These are phyloP conservation scores for Kradibia gibbosae DNA, from an alignment of 1,140 invertebrate genomes.

Conservation along the genomic window DNA sequence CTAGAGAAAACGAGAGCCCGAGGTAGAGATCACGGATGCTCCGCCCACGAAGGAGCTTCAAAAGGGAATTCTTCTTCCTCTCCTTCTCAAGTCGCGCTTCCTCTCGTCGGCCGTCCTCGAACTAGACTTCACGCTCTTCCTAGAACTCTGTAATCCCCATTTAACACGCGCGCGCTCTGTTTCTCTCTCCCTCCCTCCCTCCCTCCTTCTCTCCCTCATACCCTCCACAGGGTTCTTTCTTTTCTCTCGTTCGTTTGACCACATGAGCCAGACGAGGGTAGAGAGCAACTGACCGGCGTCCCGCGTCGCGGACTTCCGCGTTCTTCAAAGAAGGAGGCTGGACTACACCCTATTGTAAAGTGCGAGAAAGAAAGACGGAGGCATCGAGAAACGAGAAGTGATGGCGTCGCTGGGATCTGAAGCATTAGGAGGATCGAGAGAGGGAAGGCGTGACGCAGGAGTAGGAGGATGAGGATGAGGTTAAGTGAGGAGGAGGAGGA, in stretches of 20 bases:
- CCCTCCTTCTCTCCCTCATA: background rate
- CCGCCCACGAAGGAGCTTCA: slow-evolving; percentile 13
- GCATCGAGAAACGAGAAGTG: slow-evolving; percentile 5
- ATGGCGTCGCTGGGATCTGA: background rate
- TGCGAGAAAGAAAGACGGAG: slow-evolving; percentile 24
- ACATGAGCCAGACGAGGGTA: background rate
- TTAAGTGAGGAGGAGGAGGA: background rate
- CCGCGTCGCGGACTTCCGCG: slow-evolving; percentile 57
- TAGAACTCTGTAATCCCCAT: slow-evolving; percentile 13
- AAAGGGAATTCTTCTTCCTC: slow-evolving; percentile 15
- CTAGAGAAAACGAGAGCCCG: background rate
- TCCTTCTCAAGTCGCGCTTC: slow-evolving; percentile 18
- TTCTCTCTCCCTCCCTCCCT: background rate
- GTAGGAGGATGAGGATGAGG: background rate
- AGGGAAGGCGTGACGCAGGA: background rate
- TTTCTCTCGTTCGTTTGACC: too few species aligned
- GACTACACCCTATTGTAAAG: slow-evolving; percentile 35
- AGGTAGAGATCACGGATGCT: slow-evolving; percentile 14
- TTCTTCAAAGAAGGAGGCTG: slow-evolving; percentile 52
- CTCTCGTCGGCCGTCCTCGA: slow-evolving; percentile 17
- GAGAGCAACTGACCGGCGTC: slow-evolving; percentile 49
- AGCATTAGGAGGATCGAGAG: background rate
- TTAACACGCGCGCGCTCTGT: background rate
- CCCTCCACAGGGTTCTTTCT: too few species aligned
- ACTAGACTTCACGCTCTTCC: slow-evolving; percentile 6